phyloP scores from a whole-genome alignment of 2,888 invertebrate genomes.

The Tiphia femorata region DNA sequence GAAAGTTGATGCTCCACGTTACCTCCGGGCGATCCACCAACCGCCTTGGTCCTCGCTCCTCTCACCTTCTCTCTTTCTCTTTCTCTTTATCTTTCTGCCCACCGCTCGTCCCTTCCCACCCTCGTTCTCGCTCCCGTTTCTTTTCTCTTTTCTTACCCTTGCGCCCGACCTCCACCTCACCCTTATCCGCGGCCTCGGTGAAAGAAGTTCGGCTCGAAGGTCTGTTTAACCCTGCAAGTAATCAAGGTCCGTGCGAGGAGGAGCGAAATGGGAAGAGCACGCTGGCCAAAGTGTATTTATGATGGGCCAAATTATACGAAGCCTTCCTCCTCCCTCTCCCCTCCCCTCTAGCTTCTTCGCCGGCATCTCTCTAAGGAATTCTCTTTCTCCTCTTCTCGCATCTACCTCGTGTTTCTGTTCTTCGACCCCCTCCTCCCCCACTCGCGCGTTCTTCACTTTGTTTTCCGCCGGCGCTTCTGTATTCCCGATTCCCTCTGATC shows the following conservation, averaged over 20 bases:
- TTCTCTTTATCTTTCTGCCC: not conserved
- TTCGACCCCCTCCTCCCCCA: not conserved
- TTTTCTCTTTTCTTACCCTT: too few species aligned
- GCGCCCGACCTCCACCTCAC: too few species aligned
- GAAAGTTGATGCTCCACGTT: constrained; percentile 39
- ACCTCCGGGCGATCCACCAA: constrained; percentile 30
- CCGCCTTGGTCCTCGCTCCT: not conserved
- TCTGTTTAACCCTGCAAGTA: constrained; percentile 43
- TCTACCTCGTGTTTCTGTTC: not conserved
- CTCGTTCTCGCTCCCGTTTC: constrained; percentile 7
- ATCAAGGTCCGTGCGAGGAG: constrained; percentile 38
- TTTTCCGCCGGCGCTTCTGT: too few species aligned
- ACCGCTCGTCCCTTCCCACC: not conserved
- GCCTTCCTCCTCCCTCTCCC: not conserved
- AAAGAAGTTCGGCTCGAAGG: constrained; percentile 31
- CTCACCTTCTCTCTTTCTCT: not conserved
- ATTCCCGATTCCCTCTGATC: too few species aligned
- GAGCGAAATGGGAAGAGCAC: constrained; percentile 45
- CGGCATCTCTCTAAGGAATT: too few species aligned
- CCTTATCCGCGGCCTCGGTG: too few species aligned
- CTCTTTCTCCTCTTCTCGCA: not conserved
- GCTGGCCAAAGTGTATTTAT: constrained; percentile 31
- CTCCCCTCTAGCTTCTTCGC: not conserved
- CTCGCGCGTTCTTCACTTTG: too few species aligned
- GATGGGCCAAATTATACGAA: constrained; percentile 38